Evolutionary conservation across 2,888 invertebrate species (phyloP).

Genomic region (Gari tellinella): DNA sequence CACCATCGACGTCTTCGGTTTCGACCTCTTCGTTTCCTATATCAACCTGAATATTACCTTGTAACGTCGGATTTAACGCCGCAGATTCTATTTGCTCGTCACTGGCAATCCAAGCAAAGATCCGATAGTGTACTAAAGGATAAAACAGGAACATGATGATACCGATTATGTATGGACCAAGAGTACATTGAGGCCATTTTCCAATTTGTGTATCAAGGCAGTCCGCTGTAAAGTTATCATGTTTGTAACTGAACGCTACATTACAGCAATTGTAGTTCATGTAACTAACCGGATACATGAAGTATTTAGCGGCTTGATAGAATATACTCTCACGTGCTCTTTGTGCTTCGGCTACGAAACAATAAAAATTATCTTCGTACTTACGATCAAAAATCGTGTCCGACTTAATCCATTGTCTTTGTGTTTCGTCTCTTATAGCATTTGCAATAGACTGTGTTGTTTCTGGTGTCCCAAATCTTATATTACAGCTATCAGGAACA

Average conservation of each 20-base stretch:
- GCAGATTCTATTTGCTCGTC: conserved; percentile 1
- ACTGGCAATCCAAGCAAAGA: conserved; percentile 7
- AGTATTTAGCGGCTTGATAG: conserved; percentile 31
- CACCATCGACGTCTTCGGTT: background rate
- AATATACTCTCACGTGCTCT: conserved; percentile 9
- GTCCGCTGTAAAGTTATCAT: background rate
- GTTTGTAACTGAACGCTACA: conserved; percentile 18
- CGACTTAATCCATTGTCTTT: background rate
- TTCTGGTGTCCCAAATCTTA: conserved; percentile 26
- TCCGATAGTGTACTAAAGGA: conserved; percentile 23
- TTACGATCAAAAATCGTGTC: background rate
- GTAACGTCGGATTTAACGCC: background rate
- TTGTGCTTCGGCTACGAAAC: conserved; percentile 32
- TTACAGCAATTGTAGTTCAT: conserved; percentile 39
- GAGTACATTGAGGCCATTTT: conserved; percentile 37
- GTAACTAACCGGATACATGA: conserved; percentile 24
- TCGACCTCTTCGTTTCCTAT: background rate
- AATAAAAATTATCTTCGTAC: conserved; percentile 37
- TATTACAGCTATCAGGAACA: background rate
- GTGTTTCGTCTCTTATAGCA: conserved; percentile 6
- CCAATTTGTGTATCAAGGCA: conserved; percentile 3
- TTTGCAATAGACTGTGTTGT: conserved; percentile 28
- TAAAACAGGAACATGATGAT: conserved; percentile 33
- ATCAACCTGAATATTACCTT: conserved; percentile 9
- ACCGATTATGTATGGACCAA: conserved; percentile 27